Conservation (phyloP, 2,888 invertebrate genomes). For the Melanophora roralis region DNA sequence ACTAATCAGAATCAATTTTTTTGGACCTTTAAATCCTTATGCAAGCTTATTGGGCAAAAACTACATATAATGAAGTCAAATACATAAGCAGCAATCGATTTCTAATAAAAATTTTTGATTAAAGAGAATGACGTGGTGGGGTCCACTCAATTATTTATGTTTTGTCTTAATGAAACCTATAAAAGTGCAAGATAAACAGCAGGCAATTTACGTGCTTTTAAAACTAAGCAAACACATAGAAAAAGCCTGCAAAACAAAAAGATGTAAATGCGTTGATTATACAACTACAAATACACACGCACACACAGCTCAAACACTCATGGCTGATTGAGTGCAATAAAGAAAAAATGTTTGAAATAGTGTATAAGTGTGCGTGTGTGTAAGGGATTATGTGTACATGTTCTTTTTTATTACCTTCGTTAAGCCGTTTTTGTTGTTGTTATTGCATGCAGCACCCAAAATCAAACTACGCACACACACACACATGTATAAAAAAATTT, state of each 20-base stretch:
- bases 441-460: slow-evolving; percentile 36
- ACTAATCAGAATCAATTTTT: background rate
- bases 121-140: background rate
- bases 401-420: slow-evolving; percentile 57
- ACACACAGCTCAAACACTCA: background rate
- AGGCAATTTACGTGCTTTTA: background rate
- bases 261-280: slow-evolving; percentile 59
- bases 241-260: slow-evolving; percentile 47
- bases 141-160: too few species aligned
- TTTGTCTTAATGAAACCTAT: background rate
- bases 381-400: slow-evolving; percentile 21
- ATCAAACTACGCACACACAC: background rate
- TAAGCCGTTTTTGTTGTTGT: slow-evolving; percentile 23
- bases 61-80: background rate
- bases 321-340: slow-evolving; percentile 43
- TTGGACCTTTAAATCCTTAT: background rate
- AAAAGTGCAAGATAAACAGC: background rate
- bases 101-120: slow-evolving; percentile 40
- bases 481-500: slow-evolving; percentile 23
- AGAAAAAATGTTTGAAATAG: background rate
- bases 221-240: background rate
- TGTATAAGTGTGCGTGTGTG: background rate
- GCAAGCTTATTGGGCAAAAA: background rate
- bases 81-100: slow-evolving; percentile 35
- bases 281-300: slow-evolving; percentile 19